Conservation (phyloP, 2,888 invertebrate species). For the Drosophila rubida region DNA sequence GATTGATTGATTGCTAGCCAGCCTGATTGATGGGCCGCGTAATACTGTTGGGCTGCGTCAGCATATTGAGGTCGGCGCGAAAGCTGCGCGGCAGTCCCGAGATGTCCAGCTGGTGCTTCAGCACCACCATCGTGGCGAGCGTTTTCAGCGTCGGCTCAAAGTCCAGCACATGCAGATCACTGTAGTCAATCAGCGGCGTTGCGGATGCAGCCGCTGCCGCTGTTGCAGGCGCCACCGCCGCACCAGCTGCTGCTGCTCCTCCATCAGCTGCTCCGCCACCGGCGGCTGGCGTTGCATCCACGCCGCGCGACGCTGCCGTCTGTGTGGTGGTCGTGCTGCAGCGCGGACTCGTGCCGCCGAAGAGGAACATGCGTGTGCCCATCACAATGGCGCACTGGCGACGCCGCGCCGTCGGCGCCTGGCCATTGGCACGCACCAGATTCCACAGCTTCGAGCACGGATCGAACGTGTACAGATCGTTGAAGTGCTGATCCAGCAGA, state of each 20-base stretch:
- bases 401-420: conserved; percentile 88
- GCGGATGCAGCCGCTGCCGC: conserved; percentile 17
- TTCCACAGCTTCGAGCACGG: conserved; percentile 88
- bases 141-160: conserved; percentile 91
- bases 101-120: conserved; percentile 88
- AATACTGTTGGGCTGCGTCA: conserved; percentile 90
- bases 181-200: conserved; percentile 89
- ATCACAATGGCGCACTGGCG: conserved; percentile 93
- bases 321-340: neutral
- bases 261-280: neutral
- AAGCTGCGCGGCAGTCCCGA: conserved; percentile 86
- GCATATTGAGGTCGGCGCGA: conserved; percentile 86
- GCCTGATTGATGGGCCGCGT: conserved; percentile 86
- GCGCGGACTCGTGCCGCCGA: conserved; percentile 95
- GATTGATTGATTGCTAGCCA: conserved; percentile 71
- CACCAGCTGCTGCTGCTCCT: neutral
- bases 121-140: conserved; percentile 88
- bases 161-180: conserved; percentile 93
- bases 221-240: conserved; percentile 9
- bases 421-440: conserved; percentile 87
- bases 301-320: neutral
- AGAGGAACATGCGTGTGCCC: conserved; percentile 90
- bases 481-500: conserved; percentile 90
- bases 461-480: conserved; percentile 92
- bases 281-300: conserved; percentile 11